A percentile compares a stretch with the other conserved stretches of the same genome.
Conservation (phyloP, 2,888 invertebrate genomes). For the Lasioglossum leucozonium region DNA sequence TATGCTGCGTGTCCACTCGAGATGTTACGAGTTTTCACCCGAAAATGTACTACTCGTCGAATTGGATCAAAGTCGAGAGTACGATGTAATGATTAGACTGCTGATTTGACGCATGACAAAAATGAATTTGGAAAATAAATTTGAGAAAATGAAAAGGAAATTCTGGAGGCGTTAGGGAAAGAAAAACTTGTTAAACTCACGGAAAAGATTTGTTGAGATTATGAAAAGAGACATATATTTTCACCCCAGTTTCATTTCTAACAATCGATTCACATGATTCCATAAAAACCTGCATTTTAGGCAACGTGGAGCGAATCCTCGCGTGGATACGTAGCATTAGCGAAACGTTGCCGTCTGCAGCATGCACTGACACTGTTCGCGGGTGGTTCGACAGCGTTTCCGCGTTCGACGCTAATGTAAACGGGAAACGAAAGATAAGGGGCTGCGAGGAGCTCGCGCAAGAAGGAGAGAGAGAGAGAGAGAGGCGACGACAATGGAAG, state of each 20-base stretch:
- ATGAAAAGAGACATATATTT: no score
- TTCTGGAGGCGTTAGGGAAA: not conserved
- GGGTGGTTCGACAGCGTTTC: not conserved
- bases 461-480: not conserved
- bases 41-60: not conserved
- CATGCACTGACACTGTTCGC: not conserved
- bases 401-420: slow-evolving; percentile 7
- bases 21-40: not conserved
- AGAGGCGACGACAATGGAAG: slow-evolving; percentile 8
- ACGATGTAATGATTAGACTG: no score
- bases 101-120: no score
- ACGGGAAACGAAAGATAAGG: slow-evolving; percentile 11
- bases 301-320: not conserved
- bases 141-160: not conserved
- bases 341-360: slow-evolving; percentile 1
- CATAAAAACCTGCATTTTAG: not conserved
- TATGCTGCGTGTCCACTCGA: slow-evolving; percentile 1
- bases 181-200: not conserved
- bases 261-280: no score
- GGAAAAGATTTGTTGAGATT: no score
- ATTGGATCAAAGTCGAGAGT: not conserved
- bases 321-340: slow-evolving; percentile 14
- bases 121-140: not conserved
- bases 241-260: no score
- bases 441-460: not conserved